These are phyloP conservation scores for Hemibates koningsi DNA, from an alignment of 2,113 vertebrate species.

Conservation along the genomic window DNA sequence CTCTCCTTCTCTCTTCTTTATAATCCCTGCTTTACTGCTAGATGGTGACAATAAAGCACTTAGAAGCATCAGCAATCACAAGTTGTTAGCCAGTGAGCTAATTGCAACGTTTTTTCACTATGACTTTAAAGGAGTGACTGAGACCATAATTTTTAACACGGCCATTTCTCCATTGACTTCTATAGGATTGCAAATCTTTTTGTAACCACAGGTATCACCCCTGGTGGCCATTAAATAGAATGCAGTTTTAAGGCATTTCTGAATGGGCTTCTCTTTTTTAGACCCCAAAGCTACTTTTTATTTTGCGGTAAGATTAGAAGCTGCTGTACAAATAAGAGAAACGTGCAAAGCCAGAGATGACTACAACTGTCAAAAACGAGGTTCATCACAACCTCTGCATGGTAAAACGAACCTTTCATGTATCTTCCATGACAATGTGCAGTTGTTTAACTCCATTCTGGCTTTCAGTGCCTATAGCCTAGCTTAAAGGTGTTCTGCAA, in stretches of 20 bases:
- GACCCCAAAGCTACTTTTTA: not conserved
- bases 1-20: no score
- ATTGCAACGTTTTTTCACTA: not conserved
- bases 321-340: not conserved
- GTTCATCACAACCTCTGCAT: not conserved
- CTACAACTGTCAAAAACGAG: not conserved
- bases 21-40: not conserved
- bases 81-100: not conserved
- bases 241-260: not conserved
- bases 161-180: not conserved
- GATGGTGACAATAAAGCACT: not conserved
- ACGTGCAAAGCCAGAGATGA: not conserved
- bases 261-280: not conserved
- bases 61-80: not conserved
- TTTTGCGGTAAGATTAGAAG: accelerated
- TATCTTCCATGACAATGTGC: not conserved
- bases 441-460: not conserved
- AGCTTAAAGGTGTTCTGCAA: not conserved
- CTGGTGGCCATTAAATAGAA: not conserved
- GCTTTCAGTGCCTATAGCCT: accelerated
- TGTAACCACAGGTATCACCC: not conserved
- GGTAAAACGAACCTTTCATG: accelerated
- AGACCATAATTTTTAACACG: not conserved
- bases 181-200: not conserved
- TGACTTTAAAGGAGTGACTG: not conserved